These are phyloP conservation scores for Synergus japonicus DNA, from an alignment of 2,888 invertebrate species.

Conservation along the genomic window DNA sequence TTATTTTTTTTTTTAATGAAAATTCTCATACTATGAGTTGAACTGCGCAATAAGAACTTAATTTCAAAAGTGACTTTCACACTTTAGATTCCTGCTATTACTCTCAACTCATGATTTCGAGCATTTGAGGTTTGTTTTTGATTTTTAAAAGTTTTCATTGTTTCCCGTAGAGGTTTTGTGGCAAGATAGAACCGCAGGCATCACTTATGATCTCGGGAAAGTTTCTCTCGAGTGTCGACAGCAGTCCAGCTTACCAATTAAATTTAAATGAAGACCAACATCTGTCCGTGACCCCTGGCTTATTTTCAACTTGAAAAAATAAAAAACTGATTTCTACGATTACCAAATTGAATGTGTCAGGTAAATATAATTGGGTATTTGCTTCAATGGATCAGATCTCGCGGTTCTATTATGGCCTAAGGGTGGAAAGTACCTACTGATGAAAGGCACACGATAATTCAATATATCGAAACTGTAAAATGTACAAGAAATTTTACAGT, in stretches of 20 bases:
- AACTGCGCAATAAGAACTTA: constrained; percentile 6
- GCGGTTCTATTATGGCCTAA: constrained; percentile 18
- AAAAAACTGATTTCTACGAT: background rate
- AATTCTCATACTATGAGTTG: background rate
- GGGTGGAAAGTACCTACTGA: constrained; percentile 31
- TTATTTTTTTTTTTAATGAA: background rate
- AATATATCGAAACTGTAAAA: constrained; percentile 6
- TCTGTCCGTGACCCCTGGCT: constrained; percentile 5
- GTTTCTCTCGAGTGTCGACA: constrained; percentile 37
- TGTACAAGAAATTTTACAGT: background rate
- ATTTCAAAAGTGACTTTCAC: constrained; percentile 10
- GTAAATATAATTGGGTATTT: background rate
- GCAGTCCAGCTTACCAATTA: constrained; percentile 33
- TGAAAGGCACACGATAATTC: constrained; percentile 19
- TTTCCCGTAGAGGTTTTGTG: constrained; percentile 36
- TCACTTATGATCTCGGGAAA: constrained; percentile 28
- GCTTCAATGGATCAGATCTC: background rate
- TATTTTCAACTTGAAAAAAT: constrained; percentile 8
- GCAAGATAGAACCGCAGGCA: constrained; percentile 32
- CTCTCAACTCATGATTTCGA: background rate
- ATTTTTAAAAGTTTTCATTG: constrained; percentile 28
- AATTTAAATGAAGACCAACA: constrained; percentile 31
- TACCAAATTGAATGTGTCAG: background rate
- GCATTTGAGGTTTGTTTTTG: constrained; percentile 34
- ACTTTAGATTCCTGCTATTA: background rate